These are phyloP conservation scores for Anagyrus pseudococci DNA, from an alignment of 2,888 invertebrate species.

Conservation along the genomic window DNA sequence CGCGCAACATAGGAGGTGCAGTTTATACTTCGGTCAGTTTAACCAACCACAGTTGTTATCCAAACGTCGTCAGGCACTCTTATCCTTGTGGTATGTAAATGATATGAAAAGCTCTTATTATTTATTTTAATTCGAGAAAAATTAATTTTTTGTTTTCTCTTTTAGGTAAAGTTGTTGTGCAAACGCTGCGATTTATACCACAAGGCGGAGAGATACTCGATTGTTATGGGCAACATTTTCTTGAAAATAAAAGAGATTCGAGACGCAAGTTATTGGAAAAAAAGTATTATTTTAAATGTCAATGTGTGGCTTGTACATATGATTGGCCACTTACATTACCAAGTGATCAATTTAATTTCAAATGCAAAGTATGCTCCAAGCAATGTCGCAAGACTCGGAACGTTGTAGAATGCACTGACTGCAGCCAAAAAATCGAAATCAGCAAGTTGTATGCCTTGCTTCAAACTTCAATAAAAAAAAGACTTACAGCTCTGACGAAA, in stretches of 20 bases:
- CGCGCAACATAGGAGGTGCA: conserved; percentile 61
- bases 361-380: conserved; percentile 48
- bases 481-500: conserved; percentile 48
- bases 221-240: conserved; percentile 63
- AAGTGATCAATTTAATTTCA: conserved; percentile 43
- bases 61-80: conserved; percentile 61
- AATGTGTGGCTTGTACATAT: conserved; percentile 59
- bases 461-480: conserved; percentile 49
- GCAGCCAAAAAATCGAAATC: conserved; percentile 45
- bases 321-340: conserved; percentile 55
- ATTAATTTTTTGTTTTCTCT: conserved; percentile 39
- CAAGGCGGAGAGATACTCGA: conserved; percentile 61
- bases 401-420: conserved; percentile 36
- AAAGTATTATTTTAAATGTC: conserved; percentile 62
- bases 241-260: conserved; percentile 49
- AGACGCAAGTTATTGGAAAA: conserved; percentile 54
- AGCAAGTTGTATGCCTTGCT: conserved; percentile 46
- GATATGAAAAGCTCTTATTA: background rate
- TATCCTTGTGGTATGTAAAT: conserved; percentile 52
- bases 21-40: conserved; percentile 63
- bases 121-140: conserved; percentile 9
- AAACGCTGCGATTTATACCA: conserved; percentile 54
- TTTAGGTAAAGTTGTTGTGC: conserved; percentile 52
- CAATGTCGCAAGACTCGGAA: conserved; percentile 25
- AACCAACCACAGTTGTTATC: conserved; percentile 63